Base-by-base conservation (phyloP, 1,140 invertebrate genomes). In the Caerostris extrusa region DNA sequence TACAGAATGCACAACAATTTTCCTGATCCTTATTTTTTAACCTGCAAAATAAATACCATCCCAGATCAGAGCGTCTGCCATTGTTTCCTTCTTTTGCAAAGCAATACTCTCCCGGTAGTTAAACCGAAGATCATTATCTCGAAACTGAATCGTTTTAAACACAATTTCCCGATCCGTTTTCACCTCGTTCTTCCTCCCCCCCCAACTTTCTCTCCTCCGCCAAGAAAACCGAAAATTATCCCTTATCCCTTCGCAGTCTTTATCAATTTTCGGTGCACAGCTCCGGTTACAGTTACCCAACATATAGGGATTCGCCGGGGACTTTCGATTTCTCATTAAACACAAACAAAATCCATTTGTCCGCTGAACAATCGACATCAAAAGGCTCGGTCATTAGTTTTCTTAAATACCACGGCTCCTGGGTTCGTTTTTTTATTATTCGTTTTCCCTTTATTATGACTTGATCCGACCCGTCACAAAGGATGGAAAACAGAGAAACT, bases 301-400 rank as follows among this genome's bases (percentile, higher is more conserved):
- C 14, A 34, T 34, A 2, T n/a, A 2, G 34, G 34, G 34, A 34
- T 34, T 67, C 61, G 14, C 61, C 14, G 14, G 4, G 61, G 61
- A 67, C 61, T 67, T 67, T 67, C 61, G 61, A 67, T 67, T 67
- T 67, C 61, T 67, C 61, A 67, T 67, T 67, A 67, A 67, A 67
- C 6, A 67, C 61, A 67, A 67, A 67, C 61, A 67, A 67, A 67
- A 67, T 67, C 61, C 61, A 67, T 67, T 67, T 67, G 61, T 67
- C 61, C 17, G 12, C 61, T 12, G 5, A 34, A 4, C 61, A 67
- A 67, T 67, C 61, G 61, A 67, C 61, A 67, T 67, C 14, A 67
- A 67, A 64, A 67, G 61, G 61, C 5, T 14, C 61, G 6, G 61
- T 67, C 61, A 67, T 67, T 67, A 67, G 61, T 67, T 17, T 34